These are phyloP conservation scores for Helicoverpa assulta DNA, from an alignment of 2,888 invertebrate genomes.

Conservation along the genomic window DNA sequence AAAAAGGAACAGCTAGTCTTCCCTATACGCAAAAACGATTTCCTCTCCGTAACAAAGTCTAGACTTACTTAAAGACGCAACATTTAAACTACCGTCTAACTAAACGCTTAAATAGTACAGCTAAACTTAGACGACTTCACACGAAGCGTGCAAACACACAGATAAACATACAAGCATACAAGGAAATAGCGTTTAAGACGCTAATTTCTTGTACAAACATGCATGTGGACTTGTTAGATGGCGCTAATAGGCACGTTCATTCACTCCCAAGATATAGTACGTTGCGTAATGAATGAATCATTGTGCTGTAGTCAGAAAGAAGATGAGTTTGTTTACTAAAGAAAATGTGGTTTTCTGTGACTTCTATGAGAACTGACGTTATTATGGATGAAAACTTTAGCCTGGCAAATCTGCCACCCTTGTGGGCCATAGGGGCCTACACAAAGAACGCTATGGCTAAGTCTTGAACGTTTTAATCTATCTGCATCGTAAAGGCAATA, in stretches of 20 bases:
- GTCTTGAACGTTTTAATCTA: too few species aligned
- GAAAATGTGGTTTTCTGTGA: too few species aligned
- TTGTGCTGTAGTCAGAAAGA: slow-evolving; percentile 8
- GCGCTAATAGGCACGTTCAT: slow-evolving; percentile 60
- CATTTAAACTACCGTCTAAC: not conserved
- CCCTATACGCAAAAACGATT: too few species aligned
- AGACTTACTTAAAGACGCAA: too few species aligned
- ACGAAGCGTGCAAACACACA: slow-evolving; percentile 39
- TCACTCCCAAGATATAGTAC: slow-evolving; percentile 41
- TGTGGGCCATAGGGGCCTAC: too few species aligned
- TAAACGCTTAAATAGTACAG: not conserved
- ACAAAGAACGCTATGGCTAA: too few species aligned
- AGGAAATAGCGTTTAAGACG: slow-evolving; percentile 35
- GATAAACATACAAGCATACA: not conserved
- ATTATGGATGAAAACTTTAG: too few species aligned
- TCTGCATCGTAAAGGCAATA: too few species aligned
- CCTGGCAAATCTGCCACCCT: too few species aligned
- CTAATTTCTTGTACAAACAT: slow-evolving; percentile 55
- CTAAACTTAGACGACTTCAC: slow-evolving; percentile 40
- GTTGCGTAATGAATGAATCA: slow-evolving; percentile 56
- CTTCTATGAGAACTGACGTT: too few species aligned
- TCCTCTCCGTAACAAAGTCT: too few species aligned
- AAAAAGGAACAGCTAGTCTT: too few species aligned
- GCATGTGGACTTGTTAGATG: slow-evolving; percentile 52
- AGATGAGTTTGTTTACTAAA: slow-evolving; percentile 11